Conservation (phyloP, 2,113 vertebrate genomes). For the Lophura nycthemera region DNA sequence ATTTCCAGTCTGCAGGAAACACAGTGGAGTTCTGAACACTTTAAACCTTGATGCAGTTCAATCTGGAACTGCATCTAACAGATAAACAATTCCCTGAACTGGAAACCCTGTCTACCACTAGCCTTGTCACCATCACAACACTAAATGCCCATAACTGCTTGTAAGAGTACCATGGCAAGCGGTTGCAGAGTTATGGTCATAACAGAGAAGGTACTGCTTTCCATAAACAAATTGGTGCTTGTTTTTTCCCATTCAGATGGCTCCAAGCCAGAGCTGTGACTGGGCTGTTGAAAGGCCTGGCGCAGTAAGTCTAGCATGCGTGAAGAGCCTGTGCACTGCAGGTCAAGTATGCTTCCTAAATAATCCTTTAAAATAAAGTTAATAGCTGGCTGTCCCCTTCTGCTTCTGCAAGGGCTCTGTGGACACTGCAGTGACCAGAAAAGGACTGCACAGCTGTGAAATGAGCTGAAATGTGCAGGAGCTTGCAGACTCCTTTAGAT, state of each 20-base stretch:
- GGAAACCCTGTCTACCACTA: neutral
- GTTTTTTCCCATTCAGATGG: neutral
- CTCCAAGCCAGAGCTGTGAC: neutral
- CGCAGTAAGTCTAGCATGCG: neutral
- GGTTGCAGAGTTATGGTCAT: neutral
- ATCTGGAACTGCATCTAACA: neutral
- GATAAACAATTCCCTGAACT: neutral
- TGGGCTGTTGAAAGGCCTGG: neutral
- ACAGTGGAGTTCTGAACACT: neutral
- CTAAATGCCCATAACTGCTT: neutral
- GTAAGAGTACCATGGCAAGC: neutral
- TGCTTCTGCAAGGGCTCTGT: neutral
- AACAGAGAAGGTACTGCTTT: neutral
- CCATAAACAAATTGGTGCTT: neutral
- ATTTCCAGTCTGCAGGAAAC: neutral
- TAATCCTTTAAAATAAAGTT: neutral
- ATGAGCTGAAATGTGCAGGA: neutral
- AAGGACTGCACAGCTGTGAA: neutral
- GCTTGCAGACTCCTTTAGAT: neutral
- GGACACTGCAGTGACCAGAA: neutral
- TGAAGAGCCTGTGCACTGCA: neutral
- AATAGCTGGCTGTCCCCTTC: neutral
- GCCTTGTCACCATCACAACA: neutral
- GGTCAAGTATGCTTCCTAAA: neutral
- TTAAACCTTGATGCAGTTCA: neutral